These are phyloP conservation scores for Oryzias woworae DNA, from an alignment of 2,113 vertebrate genomes.

Conservation along the genomic window DNA sequence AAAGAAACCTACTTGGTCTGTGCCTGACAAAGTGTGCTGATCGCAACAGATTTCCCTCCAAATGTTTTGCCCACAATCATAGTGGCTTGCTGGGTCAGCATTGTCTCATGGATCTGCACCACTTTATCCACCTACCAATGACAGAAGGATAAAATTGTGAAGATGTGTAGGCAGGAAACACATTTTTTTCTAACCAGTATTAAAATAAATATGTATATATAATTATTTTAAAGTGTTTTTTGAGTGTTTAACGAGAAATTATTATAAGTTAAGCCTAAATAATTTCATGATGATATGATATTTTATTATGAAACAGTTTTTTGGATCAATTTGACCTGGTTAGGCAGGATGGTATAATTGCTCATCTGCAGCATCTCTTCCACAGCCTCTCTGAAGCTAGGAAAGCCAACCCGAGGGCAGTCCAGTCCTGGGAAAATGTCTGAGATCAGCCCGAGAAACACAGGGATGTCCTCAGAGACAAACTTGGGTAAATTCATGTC, in stretches of 20 bases:
- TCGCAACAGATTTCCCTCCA: slow-evolving; percentile 96
- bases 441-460: slow-evolving; percentile 93
- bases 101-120: slow-evolving; percentile 96
- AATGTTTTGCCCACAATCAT: slow-evolving; percentile 97
- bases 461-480: slow-evolving; percentile 94
- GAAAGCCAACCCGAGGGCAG: slow-evolving; percentile 91
- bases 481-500: slow-evolving; percentile 99
- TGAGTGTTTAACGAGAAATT: background rate
- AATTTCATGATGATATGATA: no score
- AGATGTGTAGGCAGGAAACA: background rate
- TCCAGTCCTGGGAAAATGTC: slow-evolving; percentile 94
- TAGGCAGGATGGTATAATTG: slow-evolving; percentile 80
- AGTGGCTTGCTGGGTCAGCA: slow-evolving; percentile 95
- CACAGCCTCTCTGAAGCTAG: slow-evolving; percentile 88
- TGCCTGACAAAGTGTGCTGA: slow-evolving; percentile 89
- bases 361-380: slow-evolving; percentile 83
- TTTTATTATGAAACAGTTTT: no score
- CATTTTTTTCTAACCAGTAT: background rate
- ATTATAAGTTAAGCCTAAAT: no score
- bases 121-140: slow-evolving; percentile 92
- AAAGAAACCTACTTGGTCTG: slow-evolving; percentile 86
- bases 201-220: background rate
- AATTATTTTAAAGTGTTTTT: background rate
- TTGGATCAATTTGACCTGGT: slow-evolving; percentile 79
- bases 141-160: background rate